Evolutionary conservation across 30 jellyfish, hydroid and myxozoan genomes (phyloP), one percentile per base, ranked within the genome.

Genomic region (Nemopilema nomurai): DNA sequence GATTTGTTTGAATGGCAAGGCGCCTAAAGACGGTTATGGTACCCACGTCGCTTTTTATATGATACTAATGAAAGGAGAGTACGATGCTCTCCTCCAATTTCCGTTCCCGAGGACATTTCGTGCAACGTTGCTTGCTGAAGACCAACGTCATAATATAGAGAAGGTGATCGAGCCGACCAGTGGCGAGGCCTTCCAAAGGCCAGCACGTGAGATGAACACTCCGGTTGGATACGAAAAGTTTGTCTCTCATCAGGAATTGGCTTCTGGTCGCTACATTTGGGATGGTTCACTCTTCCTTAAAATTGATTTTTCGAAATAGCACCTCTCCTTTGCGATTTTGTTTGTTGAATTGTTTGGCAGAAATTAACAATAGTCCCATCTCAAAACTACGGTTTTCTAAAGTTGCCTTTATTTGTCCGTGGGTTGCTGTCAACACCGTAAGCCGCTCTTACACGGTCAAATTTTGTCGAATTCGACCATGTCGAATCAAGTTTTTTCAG

Each of bases 71-170:
- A 87, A 71, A 32, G 90, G 96, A 1, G 94, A 85, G 7, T 81
- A 26, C 63, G 98, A 91, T 82, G 90, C 77, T 24, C 24, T 87
- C 26, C 80, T 91, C 25, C 31, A 49, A 3, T 91, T 76, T 51
- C 98, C 98, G n/a, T 91, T 91, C 71, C 89, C 93, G 1, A 77
- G 86, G 27, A 75, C 28, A 0, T 79, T 91, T 67, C 51, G 49
- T 18, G 88, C 83, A 4, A 81, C 87, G 4, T 74, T 91, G 50
- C 53, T 81, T n/a, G 87, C 78, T 30, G 88, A 53, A 16, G 41
- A 74, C 28, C 32, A 52, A 0, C 23, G 28, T 0, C 9, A 28
- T 19, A 77, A 84, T 74, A 49, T 84, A 18, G 83, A 74, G 31
- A 74, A 84, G 67, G 78, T 53, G 0, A 84, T 84, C 8, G 87